phyloP scores from a whole-genome alignment of 2,888 invertebrate species.

The Theretra japonica region DNA sequence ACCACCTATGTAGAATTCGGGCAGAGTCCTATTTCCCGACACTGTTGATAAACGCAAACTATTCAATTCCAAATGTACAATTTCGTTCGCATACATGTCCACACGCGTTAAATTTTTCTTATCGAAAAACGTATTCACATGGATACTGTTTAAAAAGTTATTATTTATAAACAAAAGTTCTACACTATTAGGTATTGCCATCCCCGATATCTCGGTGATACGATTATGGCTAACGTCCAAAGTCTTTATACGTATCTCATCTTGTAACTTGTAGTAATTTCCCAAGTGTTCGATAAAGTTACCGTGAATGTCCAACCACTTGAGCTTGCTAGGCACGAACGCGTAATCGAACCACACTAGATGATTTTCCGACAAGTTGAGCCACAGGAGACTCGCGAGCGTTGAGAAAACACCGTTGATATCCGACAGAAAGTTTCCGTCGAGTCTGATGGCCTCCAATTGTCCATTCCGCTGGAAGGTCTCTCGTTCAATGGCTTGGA shows the following conservation, averaged over 20 bases:
- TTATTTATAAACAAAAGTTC: slow-evolving; percentile 95
- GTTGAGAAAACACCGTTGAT: slow-evolving; percentile 96
- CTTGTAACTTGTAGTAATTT: slow-evolving; percentile 94
- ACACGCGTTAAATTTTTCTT: slow-evolving; percentile 93
- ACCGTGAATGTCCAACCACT: slow-evolving; percentile 95
- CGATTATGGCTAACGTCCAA: slow-evolving; percentile 96
- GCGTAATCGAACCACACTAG: slow-evolving; percentile 97
- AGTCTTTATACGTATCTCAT: slow-evolving; percentile 92
- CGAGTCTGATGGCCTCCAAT: slow-evolving; percentile 93
- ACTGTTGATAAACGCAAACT: slow-evolving; percentile 91
- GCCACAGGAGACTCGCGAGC: slow-evolving; percentile 92
- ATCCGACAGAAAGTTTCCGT: slow-evolving; percentile 94
- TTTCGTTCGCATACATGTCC: slow-evolving; percentile 95
- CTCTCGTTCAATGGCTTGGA: slow-evolving; percentile 92
- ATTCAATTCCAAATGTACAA: slow-evolving; percentile 92
- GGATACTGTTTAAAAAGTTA: slow-evolving; percentile 92
- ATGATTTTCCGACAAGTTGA: slow-evolving; percentile 96
- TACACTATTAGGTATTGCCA: slow-evolving; percentile 94
- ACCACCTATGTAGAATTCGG: slow-evolving; percentile 95
- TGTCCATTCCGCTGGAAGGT: slow-evolving; percentile 92
- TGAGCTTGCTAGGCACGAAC: slow-evolving; percentile 94
- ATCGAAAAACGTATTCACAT: slow-evolving; percentile 93
- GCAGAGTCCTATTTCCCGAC: slow-evolving; percentile 89
- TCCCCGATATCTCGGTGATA: slow-evolving; percentile 91
- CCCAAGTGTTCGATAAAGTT: slow-evolving; percentile 94